Base-by-base conservation (phyloP, 64 coral and sea anemone genomes). In the Anthopleura sola region DNA sequence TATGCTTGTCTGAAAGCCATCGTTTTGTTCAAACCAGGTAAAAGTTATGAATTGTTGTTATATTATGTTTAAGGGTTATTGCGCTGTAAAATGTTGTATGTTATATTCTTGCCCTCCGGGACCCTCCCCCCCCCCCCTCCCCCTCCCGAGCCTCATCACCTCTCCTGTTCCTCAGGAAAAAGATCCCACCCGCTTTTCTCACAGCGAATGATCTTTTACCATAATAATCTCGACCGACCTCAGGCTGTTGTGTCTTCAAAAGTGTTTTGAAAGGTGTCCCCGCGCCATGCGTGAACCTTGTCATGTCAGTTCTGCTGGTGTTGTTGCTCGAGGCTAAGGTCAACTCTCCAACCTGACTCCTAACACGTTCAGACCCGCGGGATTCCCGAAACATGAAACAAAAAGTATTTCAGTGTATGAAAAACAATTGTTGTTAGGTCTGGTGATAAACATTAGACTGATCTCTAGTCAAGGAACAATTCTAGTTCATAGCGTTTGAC, bases 1-100 rank as follows among this genome's bases (percentile, higher is more conserved):
- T 92, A 99, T 56, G 97, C 97, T 6, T 99, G 97, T 77, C 85
- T 99, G 16, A 99, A 99, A 37, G 96, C 96, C 5, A 88, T 98
- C 19, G 92, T 98, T 5, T 87, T 98, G 1, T 98, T 98, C 47
- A 98, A 99, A 80, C 92, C 97, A 85, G 97, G 97, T 99, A 62
- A 91, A 85, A 17, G 5, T 17, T 20, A 1, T 33, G n/a, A n/a
- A n/a, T n/a, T n/a, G n/a, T n/a, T n/a, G n/a, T n/a, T n/a, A n/a
- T n/a, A n/a, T n/a, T n/a, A 23, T 86, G 23, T 44, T 44, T 44
- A 44, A 44, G 40, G 21, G 37, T 78, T 37, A 7, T 39, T 39
- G 0, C 33, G 44, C 21, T 6, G 6, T 26, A 62, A n/a, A 26
- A 24, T n/a, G 2, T n/a, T n/a, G n/a, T n/a, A 62, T 21, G 24